Evolutionary conservation across 2,113 vertebrate species (phyloP), one percentile per base, ranked within the genome.

Genomic region (Rhadina sibilatrix): DNA sequence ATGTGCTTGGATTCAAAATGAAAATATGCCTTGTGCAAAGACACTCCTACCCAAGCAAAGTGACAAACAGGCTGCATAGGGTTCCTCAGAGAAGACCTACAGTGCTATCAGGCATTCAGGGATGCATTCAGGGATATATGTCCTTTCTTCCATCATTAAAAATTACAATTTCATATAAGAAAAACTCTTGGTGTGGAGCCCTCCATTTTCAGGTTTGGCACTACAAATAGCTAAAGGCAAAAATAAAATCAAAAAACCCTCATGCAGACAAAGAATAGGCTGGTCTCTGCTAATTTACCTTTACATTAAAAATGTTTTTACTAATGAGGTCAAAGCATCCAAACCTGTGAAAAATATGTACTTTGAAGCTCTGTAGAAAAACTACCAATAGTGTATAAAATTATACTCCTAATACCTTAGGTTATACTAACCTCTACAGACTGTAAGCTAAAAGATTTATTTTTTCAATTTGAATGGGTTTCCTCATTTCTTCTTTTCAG

Each of bases 61-160:
- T 11, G 23, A 35, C 33, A 59, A 82, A 66, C 1, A 47, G 37
- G 11, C 35, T 31, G 31, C n/a, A 65, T 4, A 52, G 17, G 5
- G 7, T 21, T 74, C 23, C 49, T 40, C 78, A 35, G 22, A 86
- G 65, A 92, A 87, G 44, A 90, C 13, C 13, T 46, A 22, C 5
- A 69, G 10, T 4, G 2, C 10, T 50, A 25, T 59, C 52, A 81
- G 42, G 47, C 35, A 63, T 61, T n/a, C 18, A 53, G 56, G 16
- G 35, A 61, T 5, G 3, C 21, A 53, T 60, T 31, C 13, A 42
- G 52, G 20, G 15, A 66, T 25, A 74, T 0, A 0, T 3, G 19
- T 28, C 4, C 27, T 60, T 63, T 80, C 50, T 69, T 21, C 23
- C 35, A 71, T 11, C 30, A 63, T 35, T 66, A 84, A 75, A 66